phyloP scores from a whole-genome alignment of 2,113 vertebrate genomes.

The Tachysurus fulvidraco region DNA sequence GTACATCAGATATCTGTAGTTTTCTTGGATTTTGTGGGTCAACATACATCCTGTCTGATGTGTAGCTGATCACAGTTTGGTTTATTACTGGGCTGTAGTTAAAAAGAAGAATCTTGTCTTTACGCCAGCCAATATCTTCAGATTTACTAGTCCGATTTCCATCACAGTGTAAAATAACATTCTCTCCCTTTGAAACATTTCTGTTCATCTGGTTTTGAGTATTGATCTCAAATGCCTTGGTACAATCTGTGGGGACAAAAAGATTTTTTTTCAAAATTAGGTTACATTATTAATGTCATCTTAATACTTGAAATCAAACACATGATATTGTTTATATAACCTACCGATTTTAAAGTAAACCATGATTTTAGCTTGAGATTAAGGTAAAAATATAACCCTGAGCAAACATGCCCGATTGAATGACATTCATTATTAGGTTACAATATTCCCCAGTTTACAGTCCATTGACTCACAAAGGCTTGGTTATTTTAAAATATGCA shows the following conservation, averaged over 20 bases:
- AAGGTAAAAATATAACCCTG: neutral
- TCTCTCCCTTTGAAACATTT: constrained; percentile 12
- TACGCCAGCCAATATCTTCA: neutral
- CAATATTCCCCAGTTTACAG: too few relatives aligned
- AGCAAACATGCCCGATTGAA: neutral
- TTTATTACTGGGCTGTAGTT: neutral
- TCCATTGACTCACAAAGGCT: neutral
- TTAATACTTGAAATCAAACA: too few relatives aligned
- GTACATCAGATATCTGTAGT: too few relatives aligned
- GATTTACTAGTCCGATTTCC: neutral
- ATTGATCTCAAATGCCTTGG: neutral
- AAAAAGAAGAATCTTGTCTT: neutral
- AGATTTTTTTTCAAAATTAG: neutral
- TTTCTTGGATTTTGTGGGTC: too few relatives aligned
- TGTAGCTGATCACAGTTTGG: neutral
- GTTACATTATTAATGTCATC: neutral
- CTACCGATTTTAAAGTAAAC: neutral
- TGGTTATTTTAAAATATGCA: neutral
- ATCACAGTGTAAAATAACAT: constrained; percentile 28
- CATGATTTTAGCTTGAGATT: neutral
- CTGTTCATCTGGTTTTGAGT: neutral
- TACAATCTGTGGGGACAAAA: neutral
- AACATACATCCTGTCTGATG: constrained; percentile 27
- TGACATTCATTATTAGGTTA: neutral
- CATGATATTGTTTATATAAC: too few relatives aligned